phyloP scores from a whole-genome alignment of 1,140 invertebrate species.

The Saccostrea cuccullata region DNA sequence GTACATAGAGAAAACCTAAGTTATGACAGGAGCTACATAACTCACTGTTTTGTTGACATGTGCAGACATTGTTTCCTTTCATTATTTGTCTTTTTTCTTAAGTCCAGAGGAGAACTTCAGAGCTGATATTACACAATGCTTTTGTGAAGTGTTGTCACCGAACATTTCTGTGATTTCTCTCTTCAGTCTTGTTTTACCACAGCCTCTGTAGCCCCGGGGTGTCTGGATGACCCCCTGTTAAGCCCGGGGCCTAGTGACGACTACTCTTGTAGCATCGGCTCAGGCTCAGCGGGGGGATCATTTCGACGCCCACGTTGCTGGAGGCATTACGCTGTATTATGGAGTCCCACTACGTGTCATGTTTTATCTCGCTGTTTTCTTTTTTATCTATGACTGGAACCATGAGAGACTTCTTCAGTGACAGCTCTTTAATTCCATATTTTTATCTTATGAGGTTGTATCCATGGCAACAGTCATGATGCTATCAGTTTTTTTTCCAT shows the following conservation, averaged over 20 bases:
- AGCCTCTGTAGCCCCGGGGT: background rate
- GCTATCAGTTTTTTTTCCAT: conserved; percentile 23
- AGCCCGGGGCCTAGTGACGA: too few species aligned
- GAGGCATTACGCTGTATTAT: background rate
- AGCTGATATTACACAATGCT: conserved; percentile 27
- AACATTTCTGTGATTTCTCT: background rate
- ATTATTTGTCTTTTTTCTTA: background rate
- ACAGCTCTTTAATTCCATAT: conserved; percentile 33
- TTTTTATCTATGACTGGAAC: conserved; percentile 17
- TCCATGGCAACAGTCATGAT: conserved; percentile 26
- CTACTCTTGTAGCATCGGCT: too few species aligned
- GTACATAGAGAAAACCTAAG: background rate
- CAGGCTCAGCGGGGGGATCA: too few species aligned
- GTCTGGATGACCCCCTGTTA: too few species aligned
- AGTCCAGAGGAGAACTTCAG: background rate
- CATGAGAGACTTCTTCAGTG: conserved; percentile 2
- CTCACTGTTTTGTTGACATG: background rate
- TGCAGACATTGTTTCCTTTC: background rate
- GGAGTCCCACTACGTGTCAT: conserved; percentile 24
- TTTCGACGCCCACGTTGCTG: background rate
- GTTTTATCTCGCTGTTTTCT: conserved; percentile 25
- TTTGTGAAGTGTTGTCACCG: background rate
- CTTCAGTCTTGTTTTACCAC: background rate
- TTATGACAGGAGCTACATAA: conserved; percentile 9
- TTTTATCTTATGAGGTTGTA: conserved; percentile 28